Evolutionary conservation across 2,797 vertebrate species (phyloP).

Genomic region (Cygnus olor): DNA sequence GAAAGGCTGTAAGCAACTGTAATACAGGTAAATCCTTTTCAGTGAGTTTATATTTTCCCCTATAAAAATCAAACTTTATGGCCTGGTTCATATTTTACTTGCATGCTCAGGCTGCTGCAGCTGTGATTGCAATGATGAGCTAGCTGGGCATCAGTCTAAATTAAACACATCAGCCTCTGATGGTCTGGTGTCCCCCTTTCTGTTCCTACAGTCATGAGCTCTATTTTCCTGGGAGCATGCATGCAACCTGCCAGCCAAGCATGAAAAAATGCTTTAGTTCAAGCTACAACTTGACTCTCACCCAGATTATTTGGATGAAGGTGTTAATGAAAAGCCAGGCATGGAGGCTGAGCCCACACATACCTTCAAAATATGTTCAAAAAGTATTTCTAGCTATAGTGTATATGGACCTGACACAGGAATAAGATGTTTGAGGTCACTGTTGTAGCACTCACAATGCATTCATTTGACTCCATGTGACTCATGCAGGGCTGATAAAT

Average conservation of each 20-base stretch:
- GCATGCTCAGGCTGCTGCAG: not conserved
- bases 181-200: not conserved
- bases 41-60: not conserved
- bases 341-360: not conserved
- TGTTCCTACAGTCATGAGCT: not conserved
- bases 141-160: not conserved
- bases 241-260: not conserved
- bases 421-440: not conserved
- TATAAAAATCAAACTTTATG: not conserved
- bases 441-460: not conserved
- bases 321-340: not conserved
- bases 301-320: not conserved
- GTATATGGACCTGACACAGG: fast-evolving
- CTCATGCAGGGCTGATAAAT: not conserved
- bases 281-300: not conserved
- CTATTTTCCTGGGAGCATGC: not conserved
- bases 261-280: not conserved
- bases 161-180: not conserved
- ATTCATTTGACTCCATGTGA: not conserved
- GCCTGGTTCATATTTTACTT: not conserved
- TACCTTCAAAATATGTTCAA: not conserved
- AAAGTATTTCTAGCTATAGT: not conserved
- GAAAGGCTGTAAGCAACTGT: not conserved
- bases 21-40: not conserved
- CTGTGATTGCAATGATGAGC: not conserved